phyloP scores from a whole-genome alignment of 1,140 invertebrate genomes.

The Ceratitis capitata region DNA sequence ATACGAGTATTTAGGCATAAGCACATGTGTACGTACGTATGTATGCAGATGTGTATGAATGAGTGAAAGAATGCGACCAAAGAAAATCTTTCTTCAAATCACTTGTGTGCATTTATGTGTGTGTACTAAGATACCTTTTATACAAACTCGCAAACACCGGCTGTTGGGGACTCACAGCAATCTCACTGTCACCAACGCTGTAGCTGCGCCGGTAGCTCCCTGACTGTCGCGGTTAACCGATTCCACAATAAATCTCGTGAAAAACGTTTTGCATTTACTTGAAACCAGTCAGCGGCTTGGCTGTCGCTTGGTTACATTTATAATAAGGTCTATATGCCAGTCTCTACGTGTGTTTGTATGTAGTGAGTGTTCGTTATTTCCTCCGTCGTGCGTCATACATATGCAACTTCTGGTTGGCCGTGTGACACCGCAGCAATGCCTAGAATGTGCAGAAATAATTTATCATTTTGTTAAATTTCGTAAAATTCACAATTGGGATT shows the following conservation, averaged over 20 bases:
- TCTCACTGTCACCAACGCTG: neutral
- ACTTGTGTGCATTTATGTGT: neutral
- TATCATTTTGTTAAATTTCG: conserved; percentile 36
- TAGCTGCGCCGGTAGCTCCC: neutral
- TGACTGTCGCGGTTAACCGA: conserved; percentile 28
- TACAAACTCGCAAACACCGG: neutral
- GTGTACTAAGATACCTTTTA: neutral
- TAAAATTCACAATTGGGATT: conserved; percentile 18
- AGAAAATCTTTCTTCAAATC: neutral
- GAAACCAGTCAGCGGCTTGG: neutral
- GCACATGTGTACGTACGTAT: neutral
- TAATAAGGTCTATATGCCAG: neutral
- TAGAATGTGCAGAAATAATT: conserved; percentile 37
- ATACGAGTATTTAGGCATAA: too few species aligned
- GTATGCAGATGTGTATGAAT: neutral
- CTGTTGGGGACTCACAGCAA: neutral
- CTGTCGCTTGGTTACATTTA: neutral
- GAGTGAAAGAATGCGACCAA: conserved; percentile 11
- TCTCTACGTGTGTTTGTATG: neutral
- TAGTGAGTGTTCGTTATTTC: too few species aligned
- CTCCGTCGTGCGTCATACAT: neutral
- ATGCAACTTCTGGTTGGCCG: neutral
- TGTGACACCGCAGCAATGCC: conserved; percentile 2
- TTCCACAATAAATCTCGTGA: conserved; percentile 38
- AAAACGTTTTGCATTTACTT: conserved; percentile 23